Base-by-base conservation (phyloP, 2,888 invertebrate genomes). In the Cephus rjabovi region DNA sequence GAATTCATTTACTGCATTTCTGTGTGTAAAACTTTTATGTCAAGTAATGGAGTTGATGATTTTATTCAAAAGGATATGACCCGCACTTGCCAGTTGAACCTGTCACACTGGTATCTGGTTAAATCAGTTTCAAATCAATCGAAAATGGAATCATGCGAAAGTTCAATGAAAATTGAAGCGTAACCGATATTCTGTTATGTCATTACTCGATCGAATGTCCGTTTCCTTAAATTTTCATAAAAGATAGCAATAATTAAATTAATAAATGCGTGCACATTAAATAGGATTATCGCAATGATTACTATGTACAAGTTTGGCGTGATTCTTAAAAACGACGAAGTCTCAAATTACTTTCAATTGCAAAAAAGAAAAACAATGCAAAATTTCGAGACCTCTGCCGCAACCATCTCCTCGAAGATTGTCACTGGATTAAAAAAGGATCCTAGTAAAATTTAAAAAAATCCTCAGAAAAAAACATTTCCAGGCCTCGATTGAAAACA, bases 401-500 rank as follows among this genome's bases (percentile, higher is more conserved):
- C 56, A 56, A 56, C 23, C 56, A 9, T 56, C 56, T 56, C 9
- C 23, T 56, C 56, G 56, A 56, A 56, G 23, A 23, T 56, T 56
- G 23, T 56, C 56, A 23, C 23, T 56, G 9, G 2, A 56, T 56
- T 56, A 56, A 56, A 9, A 23, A 23, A 23, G 23, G 56, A 23
- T 56, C 23, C 23, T 23, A 23, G 23, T 56, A 23, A 6, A 23
- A 6, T 56, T 56, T 1, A 40, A 23, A 56, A 15, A 56, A 40
- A 23, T 15, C 9, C 23, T 56, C 23, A 86, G 79, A 83, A 81
- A 81, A 89, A 89, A 75, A 89, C 82, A 76, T 87, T 89, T 34
- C 85, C 84, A 30, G 88, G 87, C 84, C 84, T 91, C 79, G 82
- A 90, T 82, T 90, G 90, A 40, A 87, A 90, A 89, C 96, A 96